Conservation (phyloP, 1,140 invertebrate species). For the Caerostris extrusa region DNA sequence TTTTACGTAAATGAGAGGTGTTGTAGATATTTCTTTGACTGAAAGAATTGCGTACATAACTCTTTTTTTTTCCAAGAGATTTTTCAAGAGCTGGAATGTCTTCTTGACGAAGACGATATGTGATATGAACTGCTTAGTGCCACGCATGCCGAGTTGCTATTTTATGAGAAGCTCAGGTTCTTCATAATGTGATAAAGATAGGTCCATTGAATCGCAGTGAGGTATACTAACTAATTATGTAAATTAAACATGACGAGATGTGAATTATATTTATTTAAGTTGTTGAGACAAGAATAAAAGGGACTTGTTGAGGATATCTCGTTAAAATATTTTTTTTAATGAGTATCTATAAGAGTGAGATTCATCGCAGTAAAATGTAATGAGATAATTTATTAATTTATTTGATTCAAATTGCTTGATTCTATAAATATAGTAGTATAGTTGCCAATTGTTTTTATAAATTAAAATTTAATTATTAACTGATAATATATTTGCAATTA, state of each 20-base stretch:
- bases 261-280: not conserved
- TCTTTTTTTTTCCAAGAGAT: not conserved
- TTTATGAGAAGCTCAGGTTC: not conserved
- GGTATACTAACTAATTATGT: not conserved
- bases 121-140: conserved; percentile 21
- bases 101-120: not conserved
- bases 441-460: too few relatives aligned
- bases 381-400: too few relatives aligned
- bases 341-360: too few relatives aligned
- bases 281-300: too few relatives aligned
- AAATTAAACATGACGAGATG: not conserved
- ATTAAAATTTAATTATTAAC: too few relatives aligned
- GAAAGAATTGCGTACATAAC: not conserved
- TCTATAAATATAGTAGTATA: too few relatives aligned
- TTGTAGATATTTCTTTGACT: not conserved
- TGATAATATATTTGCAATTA: too few relatives aligned
- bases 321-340: too few relatives aligned
- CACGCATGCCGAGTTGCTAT: not conserved
- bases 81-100: not conserved
- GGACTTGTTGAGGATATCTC: too few relatives aligned
- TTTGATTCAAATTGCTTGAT: too few relatives aligned
- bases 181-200: not conserved
- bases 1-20: not conserved
- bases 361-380: too few relatives aligned
- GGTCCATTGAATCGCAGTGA: not conserved